Evolutionary conservation across 2,797 vertebrate species (phyloP), one percentile per base, ranked within the genome.

Genomic region (Lagodon rhomboides): DNA sequence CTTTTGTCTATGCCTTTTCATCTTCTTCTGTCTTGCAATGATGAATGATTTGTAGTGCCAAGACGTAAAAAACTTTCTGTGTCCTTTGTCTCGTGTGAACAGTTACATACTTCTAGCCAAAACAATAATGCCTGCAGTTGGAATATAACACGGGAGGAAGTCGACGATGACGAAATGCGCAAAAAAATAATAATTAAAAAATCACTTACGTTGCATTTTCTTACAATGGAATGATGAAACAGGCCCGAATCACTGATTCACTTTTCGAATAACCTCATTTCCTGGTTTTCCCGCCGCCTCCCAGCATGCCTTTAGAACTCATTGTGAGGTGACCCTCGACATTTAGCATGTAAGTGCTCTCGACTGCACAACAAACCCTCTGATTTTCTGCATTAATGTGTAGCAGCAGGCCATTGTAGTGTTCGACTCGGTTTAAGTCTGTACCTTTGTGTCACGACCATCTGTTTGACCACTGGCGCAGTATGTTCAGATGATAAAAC

Each of bases 31-130:
- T 95, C 93, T 94, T 95, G 92, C 93, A 87, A 82, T 91, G 92
- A 93, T 92, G 85, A 94, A 93, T 94, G 89, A 94, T 93, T 92
- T 95, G 91, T 94, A 86, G 94, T 95, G 94, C 94, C 94, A 95
- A 94, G 93, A 89, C 74, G 84, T 91, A 81, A 90, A 91, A 82
- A 90, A 91, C 53, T 86, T 91, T 92, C 63, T 87, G 80, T 94
- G 91, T 94, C 50, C 85, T 94, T 86, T 92, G 92, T 94, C 92
- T 92, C 74, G 90, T 94, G 94, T 92, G 87, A 94, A 94, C 86
- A 91, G 89, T 38, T 80, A 92, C 80, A 84, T 94, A n/a, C 87
- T 86, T 93, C 88, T 92, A 91, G 89, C 91, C 92, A 94, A 93
- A 92, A 92, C 84, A 93, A 91, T 89, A 92, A 91, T 85, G 88